phyloP scores from a whole-genome alignment of 2,888 invertebrate species.

The Sesia apiformis region DNA sequence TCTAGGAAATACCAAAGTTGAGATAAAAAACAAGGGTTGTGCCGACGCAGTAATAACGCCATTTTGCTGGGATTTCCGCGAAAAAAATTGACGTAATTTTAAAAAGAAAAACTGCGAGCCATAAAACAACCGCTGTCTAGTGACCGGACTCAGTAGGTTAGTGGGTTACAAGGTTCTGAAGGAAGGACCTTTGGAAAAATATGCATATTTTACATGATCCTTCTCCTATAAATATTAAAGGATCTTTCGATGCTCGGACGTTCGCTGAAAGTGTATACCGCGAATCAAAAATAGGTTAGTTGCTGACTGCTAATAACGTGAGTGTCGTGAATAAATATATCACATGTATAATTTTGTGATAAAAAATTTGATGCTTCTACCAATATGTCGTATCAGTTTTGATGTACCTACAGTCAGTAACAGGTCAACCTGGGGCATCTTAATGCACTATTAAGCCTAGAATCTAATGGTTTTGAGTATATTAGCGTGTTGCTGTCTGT shows the following conservation, averaged over 20 bases:
- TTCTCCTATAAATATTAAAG: slow-evolving; percentile 29
- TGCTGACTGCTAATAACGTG: no score
- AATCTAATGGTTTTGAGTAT: no score
- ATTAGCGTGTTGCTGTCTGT: no score
- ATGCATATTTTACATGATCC: slow-evolving; percentile 31
- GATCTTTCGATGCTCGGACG: slow-evolving; percentile 9
- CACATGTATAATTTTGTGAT: no score
- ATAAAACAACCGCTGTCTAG: slow-evolving; percentile 17
- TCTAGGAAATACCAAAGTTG: not conserved
- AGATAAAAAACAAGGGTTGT: slow-evolving; percentile 2
- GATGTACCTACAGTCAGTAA: no score
- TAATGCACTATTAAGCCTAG: no score
- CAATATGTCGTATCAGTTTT: no score
- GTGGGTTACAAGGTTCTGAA: slow-evolving; percentile 11
- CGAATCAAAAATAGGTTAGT: no score
- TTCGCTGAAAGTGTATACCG: not conserved
- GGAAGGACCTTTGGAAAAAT: slow-evolving; percentile 16
- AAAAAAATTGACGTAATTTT: slow-evolving; percentile 10
- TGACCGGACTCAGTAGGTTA: slow-evolving; percentile 13
- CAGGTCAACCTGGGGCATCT: no score
- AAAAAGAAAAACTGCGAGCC: slow-evolving; percentile 14
- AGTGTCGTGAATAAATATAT: no score
- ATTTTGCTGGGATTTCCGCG: slow-evolving; percentile 15
- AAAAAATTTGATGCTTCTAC: no score
- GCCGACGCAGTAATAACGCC: slow-evolving; percentile 15